Evolutionary conservation across 2,797 vertebrate genomes (phyloP), one percentile per base, ranked within the genome.

Genomic region (Liasis olivaceus): DNA sequence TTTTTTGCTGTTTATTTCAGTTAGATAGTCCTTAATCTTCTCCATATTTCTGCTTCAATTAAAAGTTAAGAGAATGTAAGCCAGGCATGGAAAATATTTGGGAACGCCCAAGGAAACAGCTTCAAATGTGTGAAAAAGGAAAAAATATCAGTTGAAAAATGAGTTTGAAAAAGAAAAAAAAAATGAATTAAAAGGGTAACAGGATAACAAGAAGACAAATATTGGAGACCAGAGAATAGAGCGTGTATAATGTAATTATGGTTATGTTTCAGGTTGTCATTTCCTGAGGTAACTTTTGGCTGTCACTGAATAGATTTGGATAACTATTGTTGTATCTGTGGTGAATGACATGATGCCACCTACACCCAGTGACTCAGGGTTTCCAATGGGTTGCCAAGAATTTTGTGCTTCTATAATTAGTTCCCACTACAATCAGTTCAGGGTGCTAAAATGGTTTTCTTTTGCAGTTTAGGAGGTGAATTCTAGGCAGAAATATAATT

Each of bases 11-110:
- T 95, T 91, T 31, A 0, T 94, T 95, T 95, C 92, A 90, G 54
- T 90, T 69, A 91, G 26, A 85, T 51, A 92, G 64, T 89, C 56
- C 95, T 94, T 94, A 91, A 91, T 94, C 89, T 95, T 92, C 59
- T 64, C 28, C 92, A 69, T 89, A 51, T 77, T 93, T 36, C 72
- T 93, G 87, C 90, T 92, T 95, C 95, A 96, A 94, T 95, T 96
- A 90, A 85, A 95, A 81, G 56, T 91, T 95, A 72, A 96, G 95
- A 95, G 93, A 85, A 22, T 12, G 42, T 69, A 90, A 92, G 42
- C 91, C 91, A 95, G 17, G 90, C 91, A 84, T 90, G 88, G 89
- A 94, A 84, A 86, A 91, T 56, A 88, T 3, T n/a, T 17, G 64
- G 5, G 89, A 36, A 89, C 13, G 26, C 86, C 56, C 14, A 60